These are phyloP conservation scores for Chydorus sphaericus DNA, from an alignment of 2,888 invertebrate species.

Conservation along the genomic window DNA sequence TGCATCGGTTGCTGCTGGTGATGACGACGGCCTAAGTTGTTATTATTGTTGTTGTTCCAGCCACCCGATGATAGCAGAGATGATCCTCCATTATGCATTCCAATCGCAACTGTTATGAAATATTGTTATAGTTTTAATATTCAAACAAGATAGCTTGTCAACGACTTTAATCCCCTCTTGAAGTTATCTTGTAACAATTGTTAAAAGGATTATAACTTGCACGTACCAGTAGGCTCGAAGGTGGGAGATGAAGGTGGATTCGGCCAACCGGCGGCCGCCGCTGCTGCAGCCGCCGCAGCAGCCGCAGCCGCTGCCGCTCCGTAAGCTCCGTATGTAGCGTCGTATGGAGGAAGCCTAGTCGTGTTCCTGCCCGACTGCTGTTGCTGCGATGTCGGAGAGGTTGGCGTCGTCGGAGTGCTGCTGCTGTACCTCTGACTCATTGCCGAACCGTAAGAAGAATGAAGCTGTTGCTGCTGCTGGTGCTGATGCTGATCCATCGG, in stretches of 20 bases:
- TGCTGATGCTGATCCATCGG: not conserved
- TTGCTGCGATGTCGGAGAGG: not conserved
- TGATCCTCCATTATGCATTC: no score
- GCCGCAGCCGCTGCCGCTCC: not conserved
- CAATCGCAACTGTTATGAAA: no score
- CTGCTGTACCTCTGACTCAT: slow-evolving; percentile 2
- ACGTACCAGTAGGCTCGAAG: not conserved
- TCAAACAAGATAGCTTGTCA: no score
- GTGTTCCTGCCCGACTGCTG: not conserved
- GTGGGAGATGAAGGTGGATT: not conserved
- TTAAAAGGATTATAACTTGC: not conserved
- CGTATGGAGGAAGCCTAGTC: not conserved
- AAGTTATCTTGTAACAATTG: no score
- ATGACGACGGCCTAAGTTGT: not conserved
- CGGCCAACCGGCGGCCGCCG: not conserved
- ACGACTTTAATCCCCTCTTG: no score
- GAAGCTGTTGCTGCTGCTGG: not conserved
- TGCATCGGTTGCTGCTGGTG: not conserved
- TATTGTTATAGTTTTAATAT: no score
- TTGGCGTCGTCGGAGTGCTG: not conserved
- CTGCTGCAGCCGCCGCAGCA: not conserved
- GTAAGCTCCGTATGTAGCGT: not conserved
- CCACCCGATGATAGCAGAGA: no score
- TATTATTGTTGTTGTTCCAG: no score
- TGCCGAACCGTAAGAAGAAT: not conserved